These are phyloP conservation scores for Chirona hameri DNA, from an alignment of 2,888 invertebrate genomes.

Conservation along the genomic window DNA sequence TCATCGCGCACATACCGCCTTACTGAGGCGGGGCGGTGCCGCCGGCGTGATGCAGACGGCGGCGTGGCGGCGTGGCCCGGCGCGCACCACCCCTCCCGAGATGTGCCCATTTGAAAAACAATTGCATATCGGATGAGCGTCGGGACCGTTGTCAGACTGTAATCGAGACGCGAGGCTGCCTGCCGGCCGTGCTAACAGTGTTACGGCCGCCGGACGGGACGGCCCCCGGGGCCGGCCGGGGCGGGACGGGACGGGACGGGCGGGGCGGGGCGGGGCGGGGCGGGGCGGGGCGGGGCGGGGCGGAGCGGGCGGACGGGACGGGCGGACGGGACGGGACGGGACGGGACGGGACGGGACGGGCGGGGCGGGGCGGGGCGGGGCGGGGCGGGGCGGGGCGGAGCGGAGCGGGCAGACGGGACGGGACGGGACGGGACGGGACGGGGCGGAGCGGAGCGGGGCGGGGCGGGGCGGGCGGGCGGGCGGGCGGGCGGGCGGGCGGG, in stretches of 20 bases:
- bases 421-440: not conserved
- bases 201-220: not conserved
- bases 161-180: not conserved
- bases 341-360: no score
- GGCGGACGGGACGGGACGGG: no score
- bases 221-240: not conserved
- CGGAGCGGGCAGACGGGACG: not conserved
- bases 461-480: no score
- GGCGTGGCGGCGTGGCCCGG: not conserved
- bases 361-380: no score
- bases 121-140: constrained; percentile 8
- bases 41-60: not conserved
- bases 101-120: constrained; percentile 4
- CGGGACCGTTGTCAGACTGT: not conserved
- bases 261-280: no score
- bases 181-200: not conserved
- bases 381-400: not conserved
- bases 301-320: no score
- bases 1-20: not conserved
- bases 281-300: not conserved
- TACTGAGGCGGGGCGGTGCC: not conserved
- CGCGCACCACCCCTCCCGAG: not conserved
- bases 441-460: no score
- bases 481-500: no score
- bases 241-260: no score